phyloP scores from a whole-genome alignment of 1,140 invertebrate species.

The Choristoneura fumiferana region DNA sequence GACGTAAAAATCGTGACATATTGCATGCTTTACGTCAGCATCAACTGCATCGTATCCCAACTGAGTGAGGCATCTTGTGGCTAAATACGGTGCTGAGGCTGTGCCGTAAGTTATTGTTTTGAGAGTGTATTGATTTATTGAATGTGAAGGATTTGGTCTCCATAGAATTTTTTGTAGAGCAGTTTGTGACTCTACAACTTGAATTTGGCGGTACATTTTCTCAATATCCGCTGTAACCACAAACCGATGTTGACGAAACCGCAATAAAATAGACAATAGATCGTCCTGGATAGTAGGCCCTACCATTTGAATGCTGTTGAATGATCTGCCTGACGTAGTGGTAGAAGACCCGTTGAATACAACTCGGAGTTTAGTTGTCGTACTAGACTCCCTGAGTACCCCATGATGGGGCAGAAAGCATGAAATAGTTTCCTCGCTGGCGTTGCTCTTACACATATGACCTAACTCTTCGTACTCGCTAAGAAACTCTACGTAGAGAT shows the following conservation, averaged over 20 bases:
- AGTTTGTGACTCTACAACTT: constrained; percentile 32
- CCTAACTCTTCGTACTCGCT: constrained; percentile 7
- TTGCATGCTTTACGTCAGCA: constrained; percentile 18
- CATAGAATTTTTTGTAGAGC: constrained; percentile 53
- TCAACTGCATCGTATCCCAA: neutral
- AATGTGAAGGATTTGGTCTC: constrained; percentile 21
- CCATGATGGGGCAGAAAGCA: constrained; percentile 9
- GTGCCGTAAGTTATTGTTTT: constrained; percentile 2
- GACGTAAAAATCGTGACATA: constrained; percentile 65
- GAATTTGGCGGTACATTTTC: constrained; percentile 62
- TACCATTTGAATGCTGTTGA: constrained; percentile 43
- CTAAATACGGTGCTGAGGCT: too few relatives aligned
- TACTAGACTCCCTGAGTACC: constrained; percentile 1
- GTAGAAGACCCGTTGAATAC: neutral
- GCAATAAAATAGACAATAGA: constrained; percentile 42
- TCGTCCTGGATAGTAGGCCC: constrained; percentile 54
- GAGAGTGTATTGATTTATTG: neutral
- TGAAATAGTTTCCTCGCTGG: neutral
- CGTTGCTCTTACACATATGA: neutral
- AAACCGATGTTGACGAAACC: constrained; percentile 42
- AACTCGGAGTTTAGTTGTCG: neutral
- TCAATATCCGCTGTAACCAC: constrained; percentile 45
- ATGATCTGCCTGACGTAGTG: constrained; percentile 35
- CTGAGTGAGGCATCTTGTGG: constrained; percentile 16
- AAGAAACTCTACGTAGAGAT: constrained; percentile 10